These are phyloP conservation scores for Drosophila aldrichi DNA, from an alignment of 2,888 invertebrate genomes.

Conservation along the genomic window DNA sequence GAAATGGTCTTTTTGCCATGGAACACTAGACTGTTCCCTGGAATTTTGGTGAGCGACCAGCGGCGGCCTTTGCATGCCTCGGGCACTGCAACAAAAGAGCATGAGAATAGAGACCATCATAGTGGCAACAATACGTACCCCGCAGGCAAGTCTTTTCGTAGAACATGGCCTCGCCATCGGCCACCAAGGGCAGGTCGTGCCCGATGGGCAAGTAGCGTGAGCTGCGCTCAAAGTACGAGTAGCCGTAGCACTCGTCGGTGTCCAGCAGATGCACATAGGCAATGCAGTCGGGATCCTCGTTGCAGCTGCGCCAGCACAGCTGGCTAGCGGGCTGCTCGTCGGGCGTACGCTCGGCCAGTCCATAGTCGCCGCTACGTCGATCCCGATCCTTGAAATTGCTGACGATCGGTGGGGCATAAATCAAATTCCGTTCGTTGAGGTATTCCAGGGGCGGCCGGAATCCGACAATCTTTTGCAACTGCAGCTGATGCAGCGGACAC, in stretches of 20 bases:
- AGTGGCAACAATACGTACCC: slow-evolving; percentile 60
- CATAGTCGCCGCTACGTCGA: slow-evolving; percentile 50
- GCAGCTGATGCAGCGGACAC: slow-evolving; percentile 84
- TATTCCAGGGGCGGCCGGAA: slow-evolving; percentile 83
- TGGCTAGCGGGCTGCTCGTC: slow-evolving; percentile 63
- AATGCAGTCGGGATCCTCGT: slow-evolving; percentile 82
- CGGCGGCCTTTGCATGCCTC: slow-evolving; percentile 87
- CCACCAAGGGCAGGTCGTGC: slow-evolving; percentile 75
- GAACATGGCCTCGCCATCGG: slow-evolving; percentile 83
- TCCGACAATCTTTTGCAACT: slow-evolving; percentile 84
- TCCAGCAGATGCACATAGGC: slow-evolving; percentile 83
- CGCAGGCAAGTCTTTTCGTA: slow-evolving; percentile 84
- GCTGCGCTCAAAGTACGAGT: slow-evolving; percentile 79
- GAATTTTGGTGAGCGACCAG: slow-evolving; percentile 92
- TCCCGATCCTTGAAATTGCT: slow-evolving; percentile 73
- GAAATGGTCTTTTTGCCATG: slow-evolving; percentile 88
- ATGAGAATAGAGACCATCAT: slow-evolving; percentile 10
- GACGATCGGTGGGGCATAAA: slow-evolving; percentile 70
- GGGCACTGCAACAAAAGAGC: slow-evolving; percentile 85
- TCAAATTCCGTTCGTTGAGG: slow-evolving; percentile 75
- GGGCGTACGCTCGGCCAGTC: background rate
- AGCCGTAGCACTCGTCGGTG: slow-evolving; percentile 83
- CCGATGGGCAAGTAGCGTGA: slow-evolving; percentile 74
- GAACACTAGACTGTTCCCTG: slow-evolving; percentile 90
- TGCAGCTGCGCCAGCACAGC: slow-evolving; percentile 82